These are phyloP conservation scores for Chaetodon trifasciatus DNA, from an alignment of 2,797 vertebrate genomes.

Conservation along the genomic window DNA sequence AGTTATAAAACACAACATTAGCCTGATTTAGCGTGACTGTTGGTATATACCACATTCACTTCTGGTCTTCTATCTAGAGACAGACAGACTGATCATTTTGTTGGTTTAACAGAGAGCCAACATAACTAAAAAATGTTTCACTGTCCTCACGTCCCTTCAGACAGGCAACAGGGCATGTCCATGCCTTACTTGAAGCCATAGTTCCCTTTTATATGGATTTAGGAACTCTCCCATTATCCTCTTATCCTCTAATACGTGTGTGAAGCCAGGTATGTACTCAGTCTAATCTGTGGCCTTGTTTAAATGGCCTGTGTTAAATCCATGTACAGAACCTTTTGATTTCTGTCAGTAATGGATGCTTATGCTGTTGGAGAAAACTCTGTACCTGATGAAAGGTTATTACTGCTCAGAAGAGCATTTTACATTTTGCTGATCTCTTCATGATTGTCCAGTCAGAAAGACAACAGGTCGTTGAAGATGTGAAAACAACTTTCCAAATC, in stretches of 20 bases:
- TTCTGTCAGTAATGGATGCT: conserved; percentile 3
- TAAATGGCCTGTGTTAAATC: conserved; percentile 9
- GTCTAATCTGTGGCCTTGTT: neutral
- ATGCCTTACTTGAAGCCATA: neutral
- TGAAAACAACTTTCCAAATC: neutral
- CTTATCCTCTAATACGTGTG: conserved; percentile 15
- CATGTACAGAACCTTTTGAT: neutral
- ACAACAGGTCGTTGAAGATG: neutral
- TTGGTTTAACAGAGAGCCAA: neutral
- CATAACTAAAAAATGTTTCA: neutral
- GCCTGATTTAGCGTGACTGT: too few relatives aligned
- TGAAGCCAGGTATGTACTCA: conserved; percentile 13
- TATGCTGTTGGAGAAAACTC: neutral
- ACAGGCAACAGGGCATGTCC: neutral
- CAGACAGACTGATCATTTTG: too few relatives aligned
- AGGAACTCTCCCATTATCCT: conserved; percentile 8
- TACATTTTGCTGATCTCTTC: neutral
- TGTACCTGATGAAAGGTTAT: neutral
- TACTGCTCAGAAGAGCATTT: neutral
- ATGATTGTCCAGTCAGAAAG: neutral
- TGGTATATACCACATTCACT: too few relatives aligned
- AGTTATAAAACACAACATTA: too few relatives aligned
- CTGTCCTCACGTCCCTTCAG: neutral
- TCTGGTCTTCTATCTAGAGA: too few relatives aligned
- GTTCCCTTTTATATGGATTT: neutral